phyloP scores from a whole-genome alignment of 1,140 invertebrate genomes.

The Triops longicaudatus region DNA sequence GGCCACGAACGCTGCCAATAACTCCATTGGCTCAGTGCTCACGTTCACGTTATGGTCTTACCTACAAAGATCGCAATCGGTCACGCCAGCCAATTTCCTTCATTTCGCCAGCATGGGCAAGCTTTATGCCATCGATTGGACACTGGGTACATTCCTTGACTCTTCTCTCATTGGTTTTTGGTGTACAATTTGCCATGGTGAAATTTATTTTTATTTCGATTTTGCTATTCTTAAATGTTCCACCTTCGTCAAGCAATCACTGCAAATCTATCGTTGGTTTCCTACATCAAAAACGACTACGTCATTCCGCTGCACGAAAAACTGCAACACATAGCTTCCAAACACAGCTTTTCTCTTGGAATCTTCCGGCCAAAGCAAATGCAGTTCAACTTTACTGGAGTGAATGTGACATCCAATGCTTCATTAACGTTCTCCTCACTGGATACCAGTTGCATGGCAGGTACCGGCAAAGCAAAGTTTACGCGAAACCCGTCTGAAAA shows the following conservation, averaged over 20 bases:
- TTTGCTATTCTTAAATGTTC: no score
- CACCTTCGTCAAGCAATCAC: no score
- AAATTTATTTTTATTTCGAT: neutral
- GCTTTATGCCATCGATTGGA: neutral
- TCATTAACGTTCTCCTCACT: neutral
- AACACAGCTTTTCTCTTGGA: neutral
- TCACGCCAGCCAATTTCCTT: neutral
- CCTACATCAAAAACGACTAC: neutral
- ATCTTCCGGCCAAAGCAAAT: neutral
- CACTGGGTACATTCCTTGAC: no score
- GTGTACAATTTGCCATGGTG: neutral
- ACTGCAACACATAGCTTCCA: neutral
- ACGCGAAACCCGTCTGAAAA: no score
- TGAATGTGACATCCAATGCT: neutral
- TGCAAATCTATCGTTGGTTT: neutral
- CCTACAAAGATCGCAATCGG: neutral
- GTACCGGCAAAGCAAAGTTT: neutral
- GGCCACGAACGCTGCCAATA: neutral
- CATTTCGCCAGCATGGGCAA: neutral
- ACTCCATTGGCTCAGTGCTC: neutral
- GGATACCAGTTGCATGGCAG: neutral
- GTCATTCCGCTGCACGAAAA: neutral
- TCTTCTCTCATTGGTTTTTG: neutral
- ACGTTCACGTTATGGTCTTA: neutral
- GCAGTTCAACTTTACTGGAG: neutral